Evolutionary conservation across 53 echinoderm and acorn worm genomes (phyloP).

Genomic region (Zoroaster sp.): DNA sequence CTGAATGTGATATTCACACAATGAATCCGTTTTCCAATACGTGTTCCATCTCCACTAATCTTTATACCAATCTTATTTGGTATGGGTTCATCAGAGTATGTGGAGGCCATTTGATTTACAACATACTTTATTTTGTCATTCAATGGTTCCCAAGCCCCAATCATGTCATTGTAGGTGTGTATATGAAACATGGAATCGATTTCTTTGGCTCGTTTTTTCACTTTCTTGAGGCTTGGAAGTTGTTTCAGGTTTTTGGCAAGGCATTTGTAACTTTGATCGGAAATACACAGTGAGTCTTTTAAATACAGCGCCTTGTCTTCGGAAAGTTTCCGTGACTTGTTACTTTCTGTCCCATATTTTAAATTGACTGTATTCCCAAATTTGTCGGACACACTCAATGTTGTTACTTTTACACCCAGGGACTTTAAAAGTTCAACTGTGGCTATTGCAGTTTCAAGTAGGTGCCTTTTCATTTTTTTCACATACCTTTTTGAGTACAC

Average conservation of each 20-base stretch:
- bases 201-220: conserved; percentile 17
- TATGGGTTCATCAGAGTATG: not conserved
- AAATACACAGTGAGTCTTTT: conserved; percentile 27
- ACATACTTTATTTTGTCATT: conserved; percentile 12
- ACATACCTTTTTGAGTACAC: conserved; percentile 8
- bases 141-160: conserved; percentile 47
- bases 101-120: conserved; percentile 33
- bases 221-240: conserved; percentile 27
- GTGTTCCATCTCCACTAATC: conserved; percentile 53
- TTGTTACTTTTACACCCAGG: conserved; percentile 14
- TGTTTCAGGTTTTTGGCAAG: conserved; percentile 22
- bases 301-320: conserved; percentile 21
- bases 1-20: conserved; percentile 32
- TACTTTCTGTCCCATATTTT: conserved; percentile 21
- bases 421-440: not conserved
- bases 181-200: conserved; percentile 25
- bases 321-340: not conserved
- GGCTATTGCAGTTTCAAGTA: conserved; percentile 14
- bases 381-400: conserved; percentile 1
- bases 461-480: conserved; percentile 8
- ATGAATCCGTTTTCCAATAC: conserved; percentile 46
- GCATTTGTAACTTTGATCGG: conserved; percentile 6
- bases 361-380: not conserved
- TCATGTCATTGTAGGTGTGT: conserved; percentile 38
- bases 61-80: conserved; percentile 36